phyloP scores from a whole-genome alignment of 2,888 invertebrate species.

The Cerceris rybyensis region DNA sequence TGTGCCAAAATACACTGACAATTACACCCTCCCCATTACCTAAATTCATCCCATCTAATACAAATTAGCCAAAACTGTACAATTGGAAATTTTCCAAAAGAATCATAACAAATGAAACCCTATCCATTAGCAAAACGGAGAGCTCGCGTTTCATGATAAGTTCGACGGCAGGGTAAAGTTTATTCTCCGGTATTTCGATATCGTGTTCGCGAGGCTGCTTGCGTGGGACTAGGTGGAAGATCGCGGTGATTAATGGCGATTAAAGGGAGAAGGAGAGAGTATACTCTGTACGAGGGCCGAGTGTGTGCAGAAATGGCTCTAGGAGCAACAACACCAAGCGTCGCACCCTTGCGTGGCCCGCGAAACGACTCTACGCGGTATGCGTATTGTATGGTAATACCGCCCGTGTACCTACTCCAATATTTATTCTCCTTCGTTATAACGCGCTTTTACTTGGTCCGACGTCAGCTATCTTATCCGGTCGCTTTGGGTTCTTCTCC shows the following conservation, averaged over 20 bases:
- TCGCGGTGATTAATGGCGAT: slow-evolving; percentile 69
- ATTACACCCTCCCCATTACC: too few relatives aligned
- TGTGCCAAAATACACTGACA: too few relatives aligned
- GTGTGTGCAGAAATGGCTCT: slow-evolving; percentile 46
- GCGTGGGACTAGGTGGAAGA: slow-evolving; percentile 67
- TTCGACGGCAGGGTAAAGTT: slow-evolving; percentile 49
- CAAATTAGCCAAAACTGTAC: too few relatives aligned
- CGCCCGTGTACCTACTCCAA: slow-evolving; percentile 69
- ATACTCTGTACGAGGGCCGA: slow-evolving; percentile 31
- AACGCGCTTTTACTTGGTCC: slow-evolving; percentile 70
- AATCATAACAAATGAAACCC: slow-evolving; percentile 18
- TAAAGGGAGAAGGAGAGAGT: slow-evolving; percentile 52
- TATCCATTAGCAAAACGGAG: slow-evolving; percentile 15
- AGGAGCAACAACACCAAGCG: slow-evolving; percentile 62
- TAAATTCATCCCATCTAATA: too few relatives aligned
- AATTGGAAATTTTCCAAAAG: slow-evolving; percentile 16
- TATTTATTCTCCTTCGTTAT: slow-evolving; percentile 71
- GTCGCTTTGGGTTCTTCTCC: slow-evolving; percentile 50
- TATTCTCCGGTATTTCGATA: slow-evolving; percentile 64
- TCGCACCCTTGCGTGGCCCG: slow-evolving; percentile 70
- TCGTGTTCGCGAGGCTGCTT: slow-evolving; percentile 54
- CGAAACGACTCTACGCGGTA: slow-evolving; percentile 69
- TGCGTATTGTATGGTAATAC: slow-evolving; percentile 74
- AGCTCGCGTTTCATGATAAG: slow-evolving; percentile 45
- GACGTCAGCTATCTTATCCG: slow-evolving; percentile 62